Base-by-base conservation (phyloP, 2,797 vertebrate species). In the Naso thynnoides region DNA sequence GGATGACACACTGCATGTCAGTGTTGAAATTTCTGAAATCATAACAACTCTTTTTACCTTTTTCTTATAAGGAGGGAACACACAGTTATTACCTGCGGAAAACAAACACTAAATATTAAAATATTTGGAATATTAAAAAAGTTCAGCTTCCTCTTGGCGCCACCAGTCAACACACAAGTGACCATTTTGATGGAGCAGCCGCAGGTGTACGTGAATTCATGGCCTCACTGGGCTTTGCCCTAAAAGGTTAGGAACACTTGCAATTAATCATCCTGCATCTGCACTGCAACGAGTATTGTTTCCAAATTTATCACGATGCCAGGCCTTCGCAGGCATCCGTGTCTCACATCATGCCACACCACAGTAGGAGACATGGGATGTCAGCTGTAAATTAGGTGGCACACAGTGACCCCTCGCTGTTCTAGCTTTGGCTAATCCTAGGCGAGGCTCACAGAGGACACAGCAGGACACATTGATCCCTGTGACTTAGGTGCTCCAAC, bases 351-450 rank as follows among this genome's bases (percentile, higher is more conserved):
- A 60, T 83, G 76, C 76, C 76, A 67, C 57, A 70, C 88, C 67
- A 70, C 82, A 79, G 86, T 83, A 72, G 84, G 89, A 77, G 83
- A 79, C 77, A 79, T 44, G 83, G 75, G 82, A 84, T 79, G 84
- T 87, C 86, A 85, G 88, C 87, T 83, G 86, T 89, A 87, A 89
- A 85, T 89, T 83, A 88, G 88, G 86, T 78, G 86, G 80, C 74
- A 80, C 85, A 82, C 81, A 44, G 72, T 84, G 87, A 82, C 81
- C 77, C 78, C 62, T 39, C 62, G 33, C 60, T 78, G 79, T 86
- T 81, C 85, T 85, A 88, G 83, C 89, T 79, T 71, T 72, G 76
- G 66, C 73, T 88, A 90, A 91, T 89, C 88, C 87, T 5, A 82
- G 76, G 70, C 54, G 49, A 84, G 81, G 76, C 79, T 39, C 26